Evolutionary conservation across 1,140 invertebrate species (phyloP).

Genomic region (Teleopsis dalmanni): DNA sequence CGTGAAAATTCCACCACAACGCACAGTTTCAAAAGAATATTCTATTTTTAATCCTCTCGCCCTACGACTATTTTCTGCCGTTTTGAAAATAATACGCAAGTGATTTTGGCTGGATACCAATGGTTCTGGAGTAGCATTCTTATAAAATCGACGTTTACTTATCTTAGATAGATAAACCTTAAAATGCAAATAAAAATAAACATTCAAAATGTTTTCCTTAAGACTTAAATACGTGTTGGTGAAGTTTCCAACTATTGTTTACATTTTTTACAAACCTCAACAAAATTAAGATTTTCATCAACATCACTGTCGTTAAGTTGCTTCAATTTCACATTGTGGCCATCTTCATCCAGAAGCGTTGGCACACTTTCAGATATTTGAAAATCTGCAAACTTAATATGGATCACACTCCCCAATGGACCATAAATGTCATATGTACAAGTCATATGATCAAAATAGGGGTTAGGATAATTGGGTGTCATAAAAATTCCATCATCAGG

Average conservation of each 20-base stretch:
- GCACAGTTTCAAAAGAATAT: conserved; percentile 22
- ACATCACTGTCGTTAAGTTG: too few relatives aligned
- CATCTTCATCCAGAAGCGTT: too few relatives aligned
- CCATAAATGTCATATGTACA: conserved; percentile 73
- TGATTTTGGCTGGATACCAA: conserved; percentile 60
- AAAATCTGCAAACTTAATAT: conserved; percentile 60
- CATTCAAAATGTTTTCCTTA: conserved; percentile 43
- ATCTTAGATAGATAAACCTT: conserved; percentile 20
- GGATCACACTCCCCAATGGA: conserved; percentile 53
- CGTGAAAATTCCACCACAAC: conserved; percentile 63
- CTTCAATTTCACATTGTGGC: too few relatives aligned
- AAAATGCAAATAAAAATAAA: conserved; percentile 22
- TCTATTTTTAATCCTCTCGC: conserved; percentile 55
- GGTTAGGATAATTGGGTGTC: conserved; percentile 72
- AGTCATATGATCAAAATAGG: conserved; percentile 56
- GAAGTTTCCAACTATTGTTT: too few relatives aligned
- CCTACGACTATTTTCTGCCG: conserved; percentile 45
- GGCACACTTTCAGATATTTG: conserved; percentile 52
- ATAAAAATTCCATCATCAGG: conserved; percentile 50
- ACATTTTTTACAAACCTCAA: too few relatives aligned
- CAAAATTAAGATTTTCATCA: too few relatives aligned
- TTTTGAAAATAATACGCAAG: conserved; percentile 60
- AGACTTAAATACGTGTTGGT: conserved; percentile 24
- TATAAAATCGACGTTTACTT: conserved; percentile 16
- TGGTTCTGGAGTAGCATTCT: conserved; percentile 3